Evolutionary conservation across 53 echinoderm and acorn worm species (phyloP).

Genomic region (Henricia sp.): DNA sequence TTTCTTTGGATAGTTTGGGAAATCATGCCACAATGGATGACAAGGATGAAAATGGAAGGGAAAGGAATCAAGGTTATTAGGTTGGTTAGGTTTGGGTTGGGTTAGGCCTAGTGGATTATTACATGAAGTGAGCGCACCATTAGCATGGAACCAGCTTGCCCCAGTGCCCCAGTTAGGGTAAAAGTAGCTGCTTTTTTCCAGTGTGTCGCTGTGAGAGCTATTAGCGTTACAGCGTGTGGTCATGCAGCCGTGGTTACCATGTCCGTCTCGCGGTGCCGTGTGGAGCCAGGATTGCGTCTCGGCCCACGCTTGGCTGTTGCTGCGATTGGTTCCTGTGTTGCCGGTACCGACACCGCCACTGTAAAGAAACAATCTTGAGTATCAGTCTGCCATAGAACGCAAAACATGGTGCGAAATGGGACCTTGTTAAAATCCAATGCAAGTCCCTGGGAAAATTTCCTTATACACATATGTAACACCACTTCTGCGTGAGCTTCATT

Average conservation of each 20-base stretch:
- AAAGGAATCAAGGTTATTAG: too few relatives aligned
- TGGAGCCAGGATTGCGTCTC: conserved; percentile 58
- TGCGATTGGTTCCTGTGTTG: conserved; percentile 10
- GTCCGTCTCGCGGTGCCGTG: conserved; percentile 39
- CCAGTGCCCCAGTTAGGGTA: conserved; percentile 67
- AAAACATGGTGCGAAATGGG: too few relatives aligned
- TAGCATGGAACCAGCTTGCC: conserved; percentile 66
- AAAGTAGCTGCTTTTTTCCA: conserved; percentile 73
- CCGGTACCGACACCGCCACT: conserved; percentile 45
- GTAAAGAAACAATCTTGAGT: conserved; percentile 21
- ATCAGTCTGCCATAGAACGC: too few relatives aligned
- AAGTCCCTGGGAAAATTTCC: too few relatives aligned
- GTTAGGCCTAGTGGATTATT: conserved; percentile 61
- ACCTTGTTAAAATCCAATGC: too few relatives aligned
- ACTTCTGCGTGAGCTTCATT: too few relatives aligned
- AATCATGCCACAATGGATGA: too few relatives aligned
- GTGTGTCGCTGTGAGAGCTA: conserved; percentile 73
- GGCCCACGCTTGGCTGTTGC: conserved; percentile 53
- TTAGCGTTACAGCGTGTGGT: conserved; percentile 78
- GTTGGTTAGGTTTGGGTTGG: conserved; percentile 53
- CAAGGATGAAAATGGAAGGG: too few relatives aligned
- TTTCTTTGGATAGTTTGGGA: too few relatives aligned
- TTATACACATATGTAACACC: too few relatives aligned
- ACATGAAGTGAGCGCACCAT: conserved; percentile 72
- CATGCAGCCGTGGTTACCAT: conserved; percentile 81